Evolutionary conservation across 2,797 vertebrate species (phyloP).

Genomic region (Scolopax bukidnonensis): DNA sequence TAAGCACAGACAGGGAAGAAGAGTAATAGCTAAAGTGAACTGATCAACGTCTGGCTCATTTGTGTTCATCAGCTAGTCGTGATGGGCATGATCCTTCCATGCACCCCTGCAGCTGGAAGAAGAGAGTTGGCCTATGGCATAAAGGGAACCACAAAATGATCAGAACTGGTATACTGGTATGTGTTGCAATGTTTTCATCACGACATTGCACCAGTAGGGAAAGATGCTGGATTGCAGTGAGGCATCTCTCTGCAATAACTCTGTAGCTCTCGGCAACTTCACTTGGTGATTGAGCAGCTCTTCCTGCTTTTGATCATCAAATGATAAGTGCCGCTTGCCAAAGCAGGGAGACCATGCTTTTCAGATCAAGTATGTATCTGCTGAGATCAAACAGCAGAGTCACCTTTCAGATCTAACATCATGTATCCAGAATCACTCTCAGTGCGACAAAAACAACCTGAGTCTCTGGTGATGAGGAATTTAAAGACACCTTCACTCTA

Average conservation of each 20-base stretch:
- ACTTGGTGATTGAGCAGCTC: neutral
- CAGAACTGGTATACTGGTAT: neutral
- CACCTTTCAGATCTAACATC: constrained; percentile 2
- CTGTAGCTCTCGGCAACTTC: neutral
- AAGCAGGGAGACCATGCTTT: neutral
- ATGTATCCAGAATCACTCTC: neutral
- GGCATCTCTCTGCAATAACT: neutral
- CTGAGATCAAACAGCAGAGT: constrained; percentile 11
- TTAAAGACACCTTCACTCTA: neutral
- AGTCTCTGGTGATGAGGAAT: neutral
- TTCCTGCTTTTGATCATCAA: neutral
- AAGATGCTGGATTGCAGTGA: neutral
- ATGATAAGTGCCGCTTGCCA: neutral
- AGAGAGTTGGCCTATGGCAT: neutral
- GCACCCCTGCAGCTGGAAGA: neutral
- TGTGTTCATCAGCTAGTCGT: neutral
- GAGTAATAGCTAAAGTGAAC: neutral
- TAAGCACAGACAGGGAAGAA: neutral
- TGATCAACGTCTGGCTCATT: neutral
- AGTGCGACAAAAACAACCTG: neutral
- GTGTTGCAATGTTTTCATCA: neutral
- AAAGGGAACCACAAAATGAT: neutral
- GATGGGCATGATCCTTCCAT: neutral
- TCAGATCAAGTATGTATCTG: neutral
- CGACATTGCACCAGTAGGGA: neutral